Evolutionary conservation across 92 coral and sea anemone genomes (phyloP).

Genomic region (Plumapathes pennacea): DNA sequence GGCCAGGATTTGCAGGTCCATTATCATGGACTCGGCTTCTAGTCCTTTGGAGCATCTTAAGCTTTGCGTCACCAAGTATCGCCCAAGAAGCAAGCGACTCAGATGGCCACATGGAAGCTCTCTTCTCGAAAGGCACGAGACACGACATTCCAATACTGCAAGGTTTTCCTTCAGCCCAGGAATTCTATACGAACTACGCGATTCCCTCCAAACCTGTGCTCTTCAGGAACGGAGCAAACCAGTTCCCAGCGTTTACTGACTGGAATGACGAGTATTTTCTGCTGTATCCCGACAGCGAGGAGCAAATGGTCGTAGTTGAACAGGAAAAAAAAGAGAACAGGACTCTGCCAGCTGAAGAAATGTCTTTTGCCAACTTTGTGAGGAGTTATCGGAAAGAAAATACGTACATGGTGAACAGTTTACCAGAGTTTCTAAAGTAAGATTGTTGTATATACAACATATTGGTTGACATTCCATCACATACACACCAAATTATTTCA

Average conservation of each 20-base stretch:
- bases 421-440: slow-evolving; percentile 81
- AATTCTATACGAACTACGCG: slow-evolving; percentile 71
- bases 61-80: too few relatives aligned
- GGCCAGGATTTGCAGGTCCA: too few relatives aligned
- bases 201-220: slow-evolving; percentile 68
- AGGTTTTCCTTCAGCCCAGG: slow-evolving; percentile 68
- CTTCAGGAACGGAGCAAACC: slow-evolving; percentile 67
- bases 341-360: slow-evolving; percentile 55
- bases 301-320: slow-evolving; percentile 60
- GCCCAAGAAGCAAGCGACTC: not conserved
- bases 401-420: slow-evolving; percentile 78
- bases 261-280: slow-evolving; percentile 87
- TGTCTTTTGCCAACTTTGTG: slow-evolving; percentile 67
- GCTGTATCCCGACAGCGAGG: slow-evolving; percentile 68
- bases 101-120: slow-evolving; percentile 80
- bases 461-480: too few relatives aligned
- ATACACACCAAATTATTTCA: too few relatives aligned
- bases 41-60: too few relatives aligned
- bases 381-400: slow-evolving; percentile 45
- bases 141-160: slow-evolving; percentile 30
- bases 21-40: too few relatives aligned
- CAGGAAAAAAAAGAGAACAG: slow-evolving; percentile 81
- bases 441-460: too few relatives aligned
- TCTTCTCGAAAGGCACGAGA: slow-evolving; percentile 62
- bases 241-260: slow-evolving; percentile 67